Percentiles rank a stretch among this genome's conserved stretches.
phyloP scores from a whole-genome alignment of 1,140 invertebrate genomes.

The Bombus impatiens region DNA sequence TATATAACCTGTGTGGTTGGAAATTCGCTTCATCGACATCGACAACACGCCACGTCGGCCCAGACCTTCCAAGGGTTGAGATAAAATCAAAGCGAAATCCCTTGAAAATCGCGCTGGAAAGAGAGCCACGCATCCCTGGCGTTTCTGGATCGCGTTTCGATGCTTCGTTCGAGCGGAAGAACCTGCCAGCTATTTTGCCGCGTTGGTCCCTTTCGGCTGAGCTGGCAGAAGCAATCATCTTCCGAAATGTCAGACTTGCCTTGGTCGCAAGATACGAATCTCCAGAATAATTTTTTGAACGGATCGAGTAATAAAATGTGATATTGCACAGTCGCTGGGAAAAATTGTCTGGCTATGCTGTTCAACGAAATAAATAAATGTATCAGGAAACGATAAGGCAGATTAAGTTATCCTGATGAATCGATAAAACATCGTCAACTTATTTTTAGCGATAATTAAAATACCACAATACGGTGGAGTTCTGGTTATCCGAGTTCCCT shows the following conservation, averaged over 20 bases:
- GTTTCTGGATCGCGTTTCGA: slow-evolving; percentile 42
- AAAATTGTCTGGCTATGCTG: not conserved
- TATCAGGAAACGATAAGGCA: not conserved
- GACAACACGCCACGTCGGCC: slow-evolving; percentile 12
- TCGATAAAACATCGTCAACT: too few relatives aligned
- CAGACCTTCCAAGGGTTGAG: not conserved
- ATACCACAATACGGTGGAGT: too few relatives aligned
- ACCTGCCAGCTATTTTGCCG: slow-evolving; percentile 26
- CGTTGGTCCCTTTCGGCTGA: slow-evolving; percentile 37
- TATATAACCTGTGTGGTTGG: slow-evolving; percentile 7
- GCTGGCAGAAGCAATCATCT: slow-evolving; percentile 56
- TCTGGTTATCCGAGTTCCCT: too few relatives aligned
- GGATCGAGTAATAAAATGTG: not conserved
- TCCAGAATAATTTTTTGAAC: not conserved
- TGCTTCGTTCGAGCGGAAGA: slow-evolving; percentile 45
- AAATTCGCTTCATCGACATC: slow-evolving; percentile 36
- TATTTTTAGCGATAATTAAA: too few relatives aligned
- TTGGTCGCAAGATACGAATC: slow-evolving; percentile 37
- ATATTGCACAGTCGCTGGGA: not conserved
- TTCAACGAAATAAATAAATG: not conserved
- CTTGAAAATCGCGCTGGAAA: slow-evolving; percentile 34
- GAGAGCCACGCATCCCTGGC: slow-evolving; percentile 23
- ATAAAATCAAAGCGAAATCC: slow-evolving; percentile 55
- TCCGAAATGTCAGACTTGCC: slow-evolving; percentile 23
- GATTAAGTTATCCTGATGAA: too few relatives aligned